phyloP scores from a whole-genome alignment of 2,888 invertebrate genomes.

The Cancer borealis region DNA sequence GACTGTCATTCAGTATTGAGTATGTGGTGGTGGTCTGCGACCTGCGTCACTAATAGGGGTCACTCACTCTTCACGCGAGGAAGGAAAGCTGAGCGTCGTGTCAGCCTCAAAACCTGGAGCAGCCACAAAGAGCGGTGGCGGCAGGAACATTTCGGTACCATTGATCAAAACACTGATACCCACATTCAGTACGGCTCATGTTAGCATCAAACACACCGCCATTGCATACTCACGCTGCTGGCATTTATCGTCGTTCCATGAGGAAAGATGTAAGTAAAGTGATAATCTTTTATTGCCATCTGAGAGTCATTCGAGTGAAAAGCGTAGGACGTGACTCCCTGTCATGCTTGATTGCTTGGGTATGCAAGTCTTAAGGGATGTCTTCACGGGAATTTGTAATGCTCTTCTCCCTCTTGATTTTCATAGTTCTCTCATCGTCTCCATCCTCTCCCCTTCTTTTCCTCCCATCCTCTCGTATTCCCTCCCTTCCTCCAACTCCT shows the following conservation, averaged over 20 bases:
- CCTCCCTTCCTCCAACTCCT: slow-evolving; percentile 12
- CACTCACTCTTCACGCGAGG: not conserved
- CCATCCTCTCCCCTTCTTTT: not conserved
- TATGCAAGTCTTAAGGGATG: not conserved
- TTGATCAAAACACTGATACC: not conserved
- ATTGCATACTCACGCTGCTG: not conserved
- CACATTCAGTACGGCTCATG: not conserved
- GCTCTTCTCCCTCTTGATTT: not conserved
- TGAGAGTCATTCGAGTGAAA: slow-evolving; percentile 23
- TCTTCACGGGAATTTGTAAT: not conserved
- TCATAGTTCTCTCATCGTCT: not conserved
- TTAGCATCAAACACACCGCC: not conserved
- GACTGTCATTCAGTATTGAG: not conserved
- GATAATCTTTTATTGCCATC: not conserved
- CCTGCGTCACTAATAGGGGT: not conserved
- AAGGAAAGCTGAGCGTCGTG: slow-evolving; percentile 23
- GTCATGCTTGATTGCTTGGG: not conserved
- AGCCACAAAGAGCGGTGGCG: not conserved
- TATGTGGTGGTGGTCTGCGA: not conserved
- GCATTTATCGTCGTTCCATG: not conserved
- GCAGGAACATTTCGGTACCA: not conserved
- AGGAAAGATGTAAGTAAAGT: not conserved
- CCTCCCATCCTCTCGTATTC: not conserved
- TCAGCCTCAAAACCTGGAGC: not conserved
- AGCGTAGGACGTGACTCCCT: slow-evolving; percentile 36